phyloP scores from a whole-genome alignment of 2,888 invertebrate species.

The Meiosimyza platycephala region DNA sequence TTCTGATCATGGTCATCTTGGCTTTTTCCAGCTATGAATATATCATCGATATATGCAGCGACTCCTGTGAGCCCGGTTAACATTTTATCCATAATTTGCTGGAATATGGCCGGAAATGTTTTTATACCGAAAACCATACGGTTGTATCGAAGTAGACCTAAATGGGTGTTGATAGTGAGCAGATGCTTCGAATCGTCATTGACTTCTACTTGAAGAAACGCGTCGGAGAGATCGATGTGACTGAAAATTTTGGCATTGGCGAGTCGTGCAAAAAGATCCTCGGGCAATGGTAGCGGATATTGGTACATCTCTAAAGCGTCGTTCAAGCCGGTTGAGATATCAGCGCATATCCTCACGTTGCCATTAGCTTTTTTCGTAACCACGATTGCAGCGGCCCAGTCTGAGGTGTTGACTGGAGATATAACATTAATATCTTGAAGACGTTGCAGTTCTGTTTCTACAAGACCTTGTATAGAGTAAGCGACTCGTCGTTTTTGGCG shows the following conservation, averaged over 20 bases:
- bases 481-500: constrained; percentile 44
- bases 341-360: constrained; percentile 42
- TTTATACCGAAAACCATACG: constrained; percentile 41
- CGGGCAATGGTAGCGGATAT: constrained; percentile 42
- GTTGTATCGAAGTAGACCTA: constrained; percentile 31
- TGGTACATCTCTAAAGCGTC: constrained; percentile 41
- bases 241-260: constrained; percentile 36
- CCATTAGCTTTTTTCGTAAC: constrained; percentile 44
- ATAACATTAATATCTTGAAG: constrained; percentile 42
- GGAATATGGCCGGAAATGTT: constrained; percentile 42
- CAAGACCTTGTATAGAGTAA: constrained; percentile 42
- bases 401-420: constrained; percentile 39
- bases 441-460: constrained; percentile 42
- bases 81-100: constrained; percentile 45
- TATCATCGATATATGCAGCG: constrained; percentile 39
- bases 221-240: constrained; percentile 43
- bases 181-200: constrained; percentile 41
- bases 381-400: constrained; percentile 46
- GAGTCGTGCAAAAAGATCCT: constrained; percentile 43
- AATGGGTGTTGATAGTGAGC: constrained; percentile 36
- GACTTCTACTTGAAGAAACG: constrained; percentile 44
- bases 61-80: constrained; percentile 36
- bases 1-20: constrained; percentile 36
- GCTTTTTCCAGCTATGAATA: constrained; percentile 38
- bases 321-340: constrained; percentile 47